Percentiles rank a stretch among this genome's conserved stretches.
These are phyloP conservation scores for Tachyglossus aculeatus DNA, from an alignment of 2,797 vertebrate species.

Conservation along the genomic window DNA sequence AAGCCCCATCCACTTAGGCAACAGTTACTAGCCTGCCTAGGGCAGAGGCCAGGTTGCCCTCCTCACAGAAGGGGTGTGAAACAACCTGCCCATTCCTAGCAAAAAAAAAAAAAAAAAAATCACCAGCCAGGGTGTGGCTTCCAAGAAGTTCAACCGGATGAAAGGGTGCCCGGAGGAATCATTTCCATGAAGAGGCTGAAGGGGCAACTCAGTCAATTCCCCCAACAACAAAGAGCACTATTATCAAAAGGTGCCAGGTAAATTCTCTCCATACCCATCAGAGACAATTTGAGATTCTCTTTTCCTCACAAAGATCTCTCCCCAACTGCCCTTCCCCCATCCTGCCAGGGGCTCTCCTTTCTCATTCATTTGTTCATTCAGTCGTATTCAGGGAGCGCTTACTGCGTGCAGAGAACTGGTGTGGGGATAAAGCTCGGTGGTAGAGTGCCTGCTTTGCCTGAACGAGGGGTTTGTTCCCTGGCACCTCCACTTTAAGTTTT, in stretches of 20 bases:
- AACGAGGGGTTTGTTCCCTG: no score
- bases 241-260: conserved; percentile 23
- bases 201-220: conserved; percentile 17
- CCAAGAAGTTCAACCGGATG: conserved; percentile 35
- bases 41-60: neutral
- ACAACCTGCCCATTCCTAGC: neutral
- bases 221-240: conserved; percentile 37
- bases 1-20: neutral
- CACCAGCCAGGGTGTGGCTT: conserved; percentile 39
- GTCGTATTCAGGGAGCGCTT: no score
- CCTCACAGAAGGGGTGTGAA: neutral
- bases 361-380: no score
- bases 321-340: conserved; percentile 7
- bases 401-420: no score
- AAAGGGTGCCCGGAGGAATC: conserved; percentile 20
- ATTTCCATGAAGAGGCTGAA: conserved; percentile 34
- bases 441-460: no score
- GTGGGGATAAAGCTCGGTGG: no score
- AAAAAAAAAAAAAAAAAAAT: conserved; percentile 7
- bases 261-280: conserved; percentile 51
- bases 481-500: no score
- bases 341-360: no score
- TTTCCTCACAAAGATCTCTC: conserved; percentile 43
- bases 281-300: conserved; percentile 54
- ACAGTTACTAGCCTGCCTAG: neutral